These are phyloP conservation scores for Echinops telfairi DNA, from an alignment of 2,113 vertebrate species.

Conservation along the genomic window DNA sequence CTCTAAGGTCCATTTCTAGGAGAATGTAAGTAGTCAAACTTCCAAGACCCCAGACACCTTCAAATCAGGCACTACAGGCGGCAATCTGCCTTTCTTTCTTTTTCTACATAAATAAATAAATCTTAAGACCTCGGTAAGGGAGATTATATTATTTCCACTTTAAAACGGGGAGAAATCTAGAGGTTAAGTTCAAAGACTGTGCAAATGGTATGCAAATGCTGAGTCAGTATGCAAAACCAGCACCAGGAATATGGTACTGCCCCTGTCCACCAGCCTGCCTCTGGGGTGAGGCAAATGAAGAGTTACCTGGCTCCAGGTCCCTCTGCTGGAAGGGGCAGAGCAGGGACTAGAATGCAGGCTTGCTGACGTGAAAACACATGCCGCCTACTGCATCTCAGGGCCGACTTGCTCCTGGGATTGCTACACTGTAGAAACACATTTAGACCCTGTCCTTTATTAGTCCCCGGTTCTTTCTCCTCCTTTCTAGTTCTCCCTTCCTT, in stretches of 20 bases:
- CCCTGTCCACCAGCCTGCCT: not conserved
- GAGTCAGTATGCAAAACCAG: not conserved
- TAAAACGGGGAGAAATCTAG: constrained; percentile 39
- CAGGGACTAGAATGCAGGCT: not conserved
- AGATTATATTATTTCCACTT: constrained; percentile 4
- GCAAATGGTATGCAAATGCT: not conserved
- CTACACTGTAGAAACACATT: not conserved
- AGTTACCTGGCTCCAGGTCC: not conserved
- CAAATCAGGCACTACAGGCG: no score
- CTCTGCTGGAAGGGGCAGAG: not conserved
- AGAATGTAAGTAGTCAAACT: no score
- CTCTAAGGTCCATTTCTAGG: no score
- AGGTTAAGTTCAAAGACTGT: not conserved
- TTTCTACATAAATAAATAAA: no score
- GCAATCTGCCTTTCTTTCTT: no score
- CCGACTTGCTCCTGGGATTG: not conserved
- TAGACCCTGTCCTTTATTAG: not conserved
- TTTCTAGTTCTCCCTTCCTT: not conserved
- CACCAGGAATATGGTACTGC: not conserved
- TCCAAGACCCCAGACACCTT: no score
- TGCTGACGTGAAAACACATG: not conserved
- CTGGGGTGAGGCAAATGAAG: not conserved
- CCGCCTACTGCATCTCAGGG: not conserved
- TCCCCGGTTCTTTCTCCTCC: not conserved
- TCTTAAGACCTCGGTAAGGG: not conserved